phyloP scores from a whole-genome alignment of 2,888 invertebrate genomes.

The Perithous albicinctus region DNA sequence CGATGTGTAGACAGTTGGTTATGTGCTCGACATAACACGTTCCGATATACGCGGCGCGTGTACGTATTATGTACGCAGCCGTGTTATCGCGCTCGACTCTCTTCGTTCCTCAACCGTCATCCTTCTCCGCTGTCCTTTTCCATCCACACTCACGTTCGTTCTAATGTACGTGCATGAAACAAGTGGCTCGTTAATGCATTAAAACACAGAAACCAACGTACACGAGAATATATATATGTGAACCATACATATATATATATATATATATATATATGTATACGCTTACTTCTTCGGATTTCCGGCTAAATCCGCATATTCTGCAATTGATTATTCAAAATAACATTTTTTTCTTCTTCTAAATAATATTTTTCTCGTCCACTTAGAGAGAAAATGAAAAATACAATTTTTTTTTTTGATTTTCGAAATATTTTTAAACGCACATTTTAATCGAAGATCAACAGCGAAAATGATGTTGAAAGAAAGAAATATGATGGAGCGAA shows the following conservation, averaged over 20 bases:
- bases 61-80: conserved; percentile 52
- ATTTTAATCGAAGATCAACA: conserved; percentile 34
- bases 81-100: conserved; percentile 57
- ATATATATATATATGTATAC: too few relatives aligned
- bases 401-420: too few relatives aligned
- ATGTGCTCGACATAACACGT: conserved; percentile 40
- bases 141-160: conserved; percentile 57
- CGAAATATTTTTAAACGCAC: background rate
- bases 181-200: conserved; percentile 79
- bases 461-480: conserved; percentile 44
- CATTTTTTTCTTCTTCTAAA: conserved; percentile 11
- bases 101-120: conserved; percentile 30
- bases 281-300: conserved; percentile 63
- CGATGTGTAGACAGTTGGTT: conserved; percentile 38
- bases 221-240: conserved; percentile 56
- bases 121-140: conserved; percentile 63
- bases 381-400: too few relatives aligned
- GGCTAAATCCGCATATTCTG: conserved; percentile 63
- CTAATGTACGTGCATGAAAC: conserved; percentile 60
- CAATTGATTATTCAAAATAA: background rate
- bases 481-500: conserved; percentile 13
- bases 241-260: too few relatives aligned
- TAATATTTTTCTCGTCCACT: background rate
- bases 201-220: conserved; percentile 74
- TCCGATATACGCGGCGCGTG: conserved; percentile 35